Evolutionary conservation across 2,797 vertebrate genomes (phyloP).

Genomic region (Melanotaenia maccullochi): DNA sequence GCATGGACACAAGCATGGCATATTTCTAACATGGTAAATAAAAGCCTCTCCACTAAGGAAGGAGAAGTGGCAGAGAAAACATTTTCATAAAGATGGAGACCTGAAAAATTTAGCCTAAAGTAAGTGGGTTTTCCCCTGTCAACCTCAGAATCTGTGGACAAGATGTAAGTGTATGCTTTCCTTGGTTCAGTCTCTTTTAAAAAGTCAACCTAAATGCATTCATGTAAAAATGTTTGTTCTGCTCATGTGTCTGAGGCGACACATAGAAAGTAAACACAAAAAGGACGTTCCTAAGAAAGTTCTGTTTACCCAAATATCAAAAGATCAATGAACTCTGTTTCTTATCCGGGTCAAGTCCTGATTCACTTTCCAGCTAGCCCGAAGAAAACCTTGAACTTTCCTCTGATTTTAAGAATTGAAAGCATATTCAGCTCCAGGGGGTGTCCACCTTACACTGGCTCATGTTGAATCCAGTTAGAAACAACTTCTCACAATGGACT

Average conservation of each 20-base stretch:
- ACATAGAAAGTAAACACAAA: constrained; percentile 1
- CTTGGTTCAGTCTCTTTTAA: constrained; percentile 8
- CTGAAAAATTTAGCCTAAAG: constrained; percentile 4
- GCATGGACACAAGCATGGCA: constrained; percentile 14
- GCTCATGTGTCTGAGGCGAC: neutral
- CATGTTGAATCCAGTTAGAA: neutral
- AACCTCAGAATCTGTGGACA: constrained; percentile 1
- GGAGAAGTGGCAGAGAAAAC: constrained; percentile 16
- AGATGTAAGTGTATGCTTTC: neutral
- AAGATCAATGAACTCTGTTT: neutral
- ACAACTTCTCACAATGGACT: no score
- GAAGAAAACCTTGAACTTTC: neutral
- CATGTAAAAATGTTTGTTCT: neutral
- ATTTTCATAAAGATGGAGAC: constrained; percentile 9
- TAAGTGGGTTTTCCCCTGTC: neutral
- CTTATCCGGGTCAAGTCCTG: constrained; percentile 3
- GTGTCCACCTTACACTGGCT: neutral
- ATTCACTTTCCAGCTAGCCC: constrained; percentile 5
- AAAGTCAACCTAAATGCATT: neutral
- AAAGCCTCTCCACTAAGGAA: constrained; percentile 33
- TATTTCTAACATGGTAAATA: constrained; percentile 56
- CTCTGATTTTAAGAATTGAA: neutral
- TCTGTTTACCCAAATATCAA: constrained; percentile 7
- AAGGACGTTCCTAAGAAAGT: neutral
- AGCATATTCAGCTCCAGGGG: neutral